These are phyloP conservation scores for Serrognathus titanus DNA, from an alignment of 2,888 invertebrate genomes.

Conservation along the genomic window DNA sequence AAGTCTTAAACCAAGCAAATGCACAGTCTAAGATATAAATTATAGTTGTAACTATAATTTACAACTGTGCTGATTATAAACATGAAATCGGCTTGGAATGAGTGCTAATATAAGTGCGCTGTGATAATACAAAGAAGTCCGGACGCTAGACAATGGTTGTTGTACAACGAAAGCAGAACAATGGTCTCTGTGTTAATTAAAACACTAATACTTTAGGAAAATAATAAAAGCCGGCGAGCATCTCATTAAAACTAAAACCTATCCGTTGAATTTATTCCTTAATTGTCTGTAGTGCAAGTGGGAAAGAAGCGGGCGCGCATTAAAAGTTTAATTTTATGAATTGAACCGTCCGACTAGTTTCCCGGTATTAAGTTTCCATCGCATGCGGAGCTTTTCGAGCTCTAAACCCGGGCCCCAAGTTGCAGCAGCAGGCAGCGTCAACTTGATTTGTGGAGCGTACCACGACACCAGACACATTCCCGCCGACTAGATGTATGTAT, in stretches of 20 bases:
- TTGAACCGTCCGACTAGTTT: background rate
- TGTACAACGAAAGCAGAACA: background rate
- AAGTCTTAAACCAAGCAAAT: background rate
- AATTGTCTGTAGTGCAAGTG: background rate
- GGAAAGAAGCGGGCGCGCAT: constrained; percentile 2
- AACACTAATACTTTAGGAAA: constrained; percentile 1
- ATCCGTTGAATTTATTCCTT: background rate
- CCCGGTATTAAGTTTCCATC: background rate
- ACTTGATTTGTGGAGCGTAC: constrained; percentile 6
- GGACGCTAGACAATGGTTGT: background rate
- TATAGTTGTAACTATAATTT: background rate
- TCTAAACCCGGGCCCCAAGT: background rate
- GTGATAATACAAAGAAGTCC: background rate
- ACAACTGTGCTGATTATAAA: background rate
- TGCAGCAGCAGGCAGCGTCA: constrained; percentile 1
- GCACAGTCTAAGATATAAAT: background rate
- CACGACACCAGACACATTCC: constrained; percentile 6
- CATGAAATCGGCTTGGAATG: too few relatives aligned
- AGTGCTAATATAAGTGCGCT: background rate
- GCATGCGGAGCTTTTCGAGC: constrained; percentile 1
- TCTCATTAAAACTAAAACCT: constrained; percentile 1
- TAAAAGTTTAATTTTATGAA: constrained; percentile 9
- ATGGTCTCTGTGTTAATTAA: background rate
- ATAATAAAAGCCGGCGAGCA: background rate
- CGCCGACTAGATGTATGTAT: background rate